These are phyloP conservation scores for Homarus americanus DNA, from an alignment of 1,140 invertebrate genomes.

Conservation along the genomic window DNA sequence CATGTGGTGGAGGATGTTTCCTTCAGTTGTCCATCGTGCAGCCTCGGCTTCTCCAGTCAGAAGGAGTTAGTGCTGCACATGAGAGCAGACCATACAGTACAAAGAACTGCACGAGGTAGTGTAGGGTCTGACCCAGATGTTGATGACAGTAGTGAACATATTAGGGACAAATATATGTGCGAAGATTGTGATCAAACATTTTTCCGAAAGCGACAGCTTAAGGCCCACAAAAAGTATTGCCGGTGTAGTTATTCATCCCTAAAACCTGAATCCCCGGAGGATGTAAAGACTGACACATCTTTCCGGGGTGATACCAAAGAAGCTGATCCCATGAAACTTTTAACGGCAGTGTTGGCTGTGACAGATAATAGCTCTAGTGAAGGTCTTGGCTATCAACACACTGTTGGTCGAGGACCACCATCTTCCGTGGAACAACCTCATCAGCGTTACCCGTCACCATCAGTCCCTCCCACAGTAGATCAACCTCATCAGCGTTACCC, in stretches of 20 bases:
- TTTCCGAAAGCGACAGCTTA: constrained; percentile 54
- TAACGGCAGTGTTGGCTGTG: constrained; percentile 50
- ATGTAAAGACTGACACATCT: neutral
- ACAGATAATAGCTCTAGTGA: constrained; percentile 7
- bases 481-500: neutral
- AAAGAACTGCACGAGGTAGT: constrained; percentile 8
- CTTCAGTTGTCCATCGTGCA: constrained; percentile 35
- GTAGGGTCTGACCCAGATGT: constrained; percentile 31
- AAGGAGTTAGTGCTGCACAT: constrained; percentile 38
- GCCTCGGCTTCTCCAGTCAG: constrained; percentile 5
- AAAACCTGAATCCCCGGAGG: constrained; percentile 20
- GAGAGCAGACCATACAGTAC: constrained; percentile 29
- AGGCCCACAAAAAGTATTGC: constrained; percentile 61
- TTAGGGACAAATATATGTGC: constrained; percentile 63
- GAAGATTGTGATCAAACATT: constrained; percentile 69
- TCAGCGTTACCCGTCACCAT: neutral
- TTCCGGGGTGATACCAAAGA: constrained; percentile 36
- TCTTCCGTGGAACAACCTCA: neutral
- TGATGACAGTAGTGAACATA: constrained; percentile 57
- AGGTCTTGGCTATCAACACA: constrained; percentile 9
- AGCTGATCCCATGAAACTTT: constrained; percentile 58
- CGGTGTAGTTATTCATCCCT: constrained; percentile 17
- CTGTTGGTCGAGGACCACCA: neutral
- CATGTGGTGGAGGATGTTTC: neutral
- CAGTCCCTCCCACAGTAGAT: neutral